Conservation (phyloP, 2,797 vertebrate species). For the Eremophila alpestris region DNA sequence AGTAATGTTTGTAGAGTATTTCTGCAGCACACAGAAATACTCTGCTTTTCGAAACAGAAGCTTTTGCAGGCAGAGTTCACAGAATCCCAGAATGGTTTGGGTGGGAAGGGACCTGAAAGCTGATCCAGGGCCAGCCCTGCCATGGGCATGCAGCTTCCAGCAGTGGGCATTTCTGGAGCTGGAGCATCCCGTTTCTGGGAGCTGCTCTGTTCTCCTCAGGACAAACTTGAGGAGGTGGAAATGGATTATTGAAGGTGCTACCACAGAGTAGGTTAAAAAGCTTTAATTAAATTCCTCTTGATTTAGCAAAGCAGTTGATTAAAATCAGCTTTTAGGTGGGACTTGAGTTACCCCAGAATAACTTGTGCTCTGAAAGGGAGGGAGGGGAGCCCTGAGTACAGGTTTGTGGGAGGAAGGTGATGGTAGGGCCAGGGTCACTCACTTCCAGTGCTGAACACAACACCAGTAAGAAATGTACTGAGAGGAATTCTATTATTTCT, state of each 20-base stretch:
- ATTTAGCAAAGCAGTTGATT: not conserved
- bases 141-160: not conserved
- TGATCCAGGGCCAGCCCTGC: not conserved
- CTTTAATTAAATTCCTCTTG: not conserved
- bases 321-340: not conserved
- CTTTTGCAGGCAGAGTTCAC: not conserved
- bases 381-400: not conserved
- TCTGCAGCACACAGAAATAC: not conserved
- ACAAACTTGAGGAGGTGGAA: not conserved
- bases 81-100: not conserved
- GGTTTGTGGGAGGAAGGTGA: not conserved
- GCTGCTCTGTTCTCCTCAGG: not conserved
- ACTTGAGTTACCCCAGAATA: not conserved
- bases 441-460: not conserved
- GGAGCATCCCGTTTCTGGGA: not conserved
- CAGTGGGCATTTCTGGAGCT: not conserved
- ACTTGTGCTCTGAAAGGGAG: not conserved
- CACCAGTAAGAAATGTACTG: not conserved
- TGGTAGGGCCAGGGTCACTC: not conserved
- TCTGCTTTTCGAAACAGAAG: not conserved
- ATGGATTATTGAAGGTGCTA: not conserved
- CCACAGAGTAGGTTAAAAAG: not conserved
- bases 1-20: not conserved
- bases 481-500: not conserved
- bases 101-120: not conserved